Conservation (phyloP, 2,888 invertebrate species). For the Tenthredo livida region DNA sequence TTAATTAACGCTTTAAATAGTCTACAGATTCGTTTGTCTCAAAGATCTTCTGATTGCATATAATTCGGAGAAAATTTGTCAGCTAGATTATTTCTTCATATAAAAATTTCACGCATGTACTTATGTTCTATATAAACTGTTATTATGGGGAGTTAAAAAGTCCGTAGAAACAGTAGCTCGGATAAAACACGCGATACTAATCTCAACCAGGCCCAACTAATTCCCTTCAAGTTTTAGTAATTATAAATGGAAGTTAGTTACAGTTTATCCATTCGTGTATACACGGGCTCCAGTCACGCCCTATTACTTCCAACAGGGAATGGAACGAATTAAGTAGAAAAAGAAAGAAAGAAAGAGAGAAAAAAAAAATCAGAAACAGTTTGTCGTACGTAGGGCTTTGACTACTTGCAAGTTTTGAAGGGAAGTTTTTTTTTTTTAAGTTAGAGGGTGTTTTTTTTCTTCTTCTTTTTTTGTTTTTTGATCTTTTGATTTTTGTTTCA, state of each 20-base stretch:
- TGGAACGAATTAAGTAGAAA: conserved; percentile 17
- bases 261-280: conserved; percentile 25
- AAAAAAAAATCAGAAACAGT: not conserved
- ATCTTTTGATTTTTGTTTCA: not conserved
- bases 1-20: conserved; percentile 6
- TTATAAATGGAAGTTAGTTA: conserved; percentile 50
- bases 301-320: conserved; percentile 1
- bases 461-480: not conserved
- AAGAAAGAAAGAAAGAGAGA: not conserved
- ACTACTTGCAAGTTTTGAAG: not conserved
- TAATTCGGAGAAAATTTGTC: not conserved
- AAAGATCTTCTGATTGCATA: not conserved
- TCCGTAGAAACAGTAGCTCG: conserved; percentile 22
- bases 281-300: conserved; percentile 26
- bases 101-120: not conserved
- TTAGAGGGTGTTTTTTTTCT: not conserved
- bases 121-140: not conserved
- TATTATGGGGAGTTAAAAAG: not conserved
- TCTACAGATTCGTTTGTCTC: not conserved
- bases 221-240: conserved; percentile 27
- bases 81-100: not conserved
- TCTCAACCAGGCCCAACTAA: conserved; percentile 50
- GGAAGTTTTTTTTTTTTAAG: not conserved
- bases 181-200: conserved; percentile 35
- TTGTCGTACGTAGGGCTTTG: not conserved